Base-by-base conservation (phyloP, 2,888 invertebrate species). In the Ditula angustiorana region DNA sequence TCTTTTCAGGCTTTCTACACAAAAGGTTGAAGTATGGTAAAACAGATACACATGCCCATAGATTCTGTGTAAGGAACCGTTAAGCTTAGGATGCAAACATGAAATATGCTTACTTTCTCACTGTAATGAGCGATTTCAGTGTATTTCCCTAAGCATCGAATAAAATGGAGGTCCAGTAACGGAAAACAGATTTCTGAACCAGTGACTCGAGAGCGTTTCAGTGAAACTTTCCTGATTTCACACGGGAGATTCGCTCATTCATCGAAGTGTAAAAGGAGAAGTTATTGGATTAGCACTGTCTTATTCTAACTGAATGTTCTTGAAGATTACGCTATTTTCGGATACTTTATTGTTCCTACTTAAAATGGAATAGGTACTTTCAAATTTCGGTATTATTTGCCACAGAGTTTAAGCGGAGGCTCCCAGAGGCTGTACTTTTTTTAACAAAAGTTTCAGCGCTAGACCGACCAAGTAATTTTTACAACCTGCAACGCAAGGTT, bases 141-240 rank as follows among this genome's bases (percentile, higher is more conserved):
- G 57, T 59, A 61, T 47, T 61, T 61, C 53, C 49, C 53, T 64
- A 71, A 67, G 66, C 64, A 66, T 55, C 63, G 62, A 64, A 71
- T 68, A 67, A 68, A 69, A 61, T 13, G 44, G 53, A 61, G 74
- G 80, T 76, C 79, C 80, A 77, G 76, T 73, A 71, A 78, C 79
- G 77, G 81, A 79, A 84, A 86, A 86, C 86, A 86, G 84, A 87
- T 88, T 89, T 89, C 88, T 86, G 77, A 87, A 67, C 80, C 90
- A 89, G 80, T 87, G 88, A 81, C 67, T 87, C 86, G 83, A 80
- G 74, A 85, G 80, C 79, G 77, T 81, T 83, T 76, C 79, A 77
- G 76, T 75, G 76, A 79, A 85, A 86, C 77, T 87, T 83, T 82
- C 80, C 76, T 70, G 73, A 81, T 71, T 79, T 77, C 72, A 76